A percentile compares a stretch with the other conserved stretches of the same genome.
Conservation (phyloP, 30 jellyfish, hydroid and myxozoan genomes). For the Catostylus mosaicus region DNA sequence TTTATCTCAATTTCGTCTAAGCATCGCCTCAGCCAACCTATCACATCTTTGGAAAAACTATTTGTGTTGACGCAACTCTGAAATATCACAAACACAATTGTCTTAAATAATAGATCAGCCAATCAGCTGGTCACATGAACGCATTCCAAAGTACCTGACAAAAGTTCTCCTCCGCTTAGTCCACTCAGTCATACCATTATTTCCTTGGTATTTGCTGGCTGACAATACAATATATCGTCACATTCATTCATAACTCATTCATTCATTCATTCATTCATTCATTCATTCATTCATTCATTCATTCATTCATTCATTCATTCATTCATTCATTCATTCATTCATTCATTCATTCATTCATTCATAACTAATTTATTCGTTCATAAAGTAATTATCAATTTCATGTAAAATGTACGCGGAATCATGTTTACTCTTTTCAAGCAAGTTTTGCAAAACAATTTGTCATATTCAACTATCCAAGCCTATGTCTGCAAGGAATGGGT, state of each 20-base stretch:
- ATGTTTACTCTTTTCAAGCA: too few relatives aligned
- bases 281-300: slow-evolving; percentile 61
- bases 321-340: slow-evolving; percentile 66
- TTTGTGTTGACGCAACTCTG: slow-evolving; percentile 25
- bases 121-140: slow-evolving; percentile 52
- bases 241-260: too few relatives aligned
- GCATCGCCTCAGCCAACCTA: slow-evolving; percentile 11
- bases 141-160: slow-evolving; percentile 25
- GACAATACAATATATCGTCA: too few relatives aligned
- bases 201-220: too few relatives aligned
- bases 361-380: too few relatives aligned
- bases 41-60: slow-evolving; percentile 27
- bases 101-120: slow-evolving; percentile 38
- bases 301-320: slow-evolving; percentile 59
- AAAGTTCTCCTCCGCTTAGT: not conserved
- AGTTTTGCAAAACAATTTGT: too few relatives aligned
- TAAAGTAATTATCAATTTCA: too few relatives aligned
- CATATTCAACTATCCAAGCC: too few relatives aligned
- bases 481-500: too few relatives aligned
- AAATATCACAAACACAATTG: slow-evolving; percentile 43
- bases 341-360: slow-evolving; percentile 53
- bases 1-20: not conserved
- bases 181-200: not conserved
- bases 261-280: slow-evolving; percentile 47
- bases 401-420: too few relatives aligned